Percentiles rank a stretch among this genome's conserved stretches.
Conservation (phyloP, 2,888 invertebrate genomes). For the Lycocerus yunnanus region DNA sequence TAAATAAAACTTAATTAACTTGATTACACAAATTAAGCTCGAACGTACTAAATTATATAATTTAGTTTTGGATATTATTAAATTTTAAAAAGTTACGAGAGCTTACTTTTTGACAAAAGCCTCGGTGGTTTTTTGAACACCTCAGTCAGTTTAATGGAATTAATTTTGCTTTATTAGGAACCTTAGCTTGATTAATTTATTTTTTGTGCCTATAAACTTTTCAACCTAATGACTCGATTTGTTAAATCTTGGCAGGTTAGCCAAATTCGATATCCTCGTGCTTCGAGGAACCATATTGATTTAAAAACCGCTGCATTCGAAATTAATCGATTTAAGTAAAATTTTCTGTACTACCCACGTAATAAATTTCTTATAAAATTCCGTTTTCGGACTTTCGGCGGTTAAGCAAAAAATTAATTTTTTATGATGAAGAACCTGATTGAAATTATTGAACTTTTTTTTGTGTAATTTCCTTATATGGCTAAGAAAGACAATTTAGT, state of each 20-base stretch:
- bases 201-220: background rate
- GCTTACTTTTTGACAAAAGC: background rate
- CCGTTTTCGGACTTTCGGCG: background rate
- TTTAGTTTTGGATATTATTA: background rate
- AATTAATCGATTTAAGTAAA: background rate
- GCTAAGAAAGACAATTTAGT: constrained; percentile 3
- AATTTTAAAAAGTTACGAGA: background rate
- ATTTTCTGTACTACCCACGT: background rate
- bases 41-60: background rate
- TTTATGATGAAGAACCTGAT: background rate
- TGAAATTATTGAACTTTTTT: constrained; percentile 9
- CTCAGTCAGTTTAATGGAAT: background rate
- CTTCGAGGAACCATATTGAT: background rate
- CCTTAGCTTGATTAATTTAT: background rate
- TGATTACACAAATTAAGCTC: background rate
- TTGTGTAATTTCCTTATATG: constrained; percentile 7
- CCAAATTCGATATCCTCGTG: background rate
- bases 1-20: background rate
- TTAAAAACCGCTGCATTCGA: background rate
- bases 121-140: background rate
- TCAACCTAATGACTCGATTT: background rate
- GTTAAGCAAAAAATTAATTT: background rate
- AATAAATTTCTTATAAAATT: background rate
- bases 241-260: background rate
- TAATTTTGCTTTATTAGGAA: background rate